These are phyloP conservation scores for Schizaphis graminum DNA, from an alignment of 2,888 invertebrate genomes.

Conservation along the genomic window DNA sequence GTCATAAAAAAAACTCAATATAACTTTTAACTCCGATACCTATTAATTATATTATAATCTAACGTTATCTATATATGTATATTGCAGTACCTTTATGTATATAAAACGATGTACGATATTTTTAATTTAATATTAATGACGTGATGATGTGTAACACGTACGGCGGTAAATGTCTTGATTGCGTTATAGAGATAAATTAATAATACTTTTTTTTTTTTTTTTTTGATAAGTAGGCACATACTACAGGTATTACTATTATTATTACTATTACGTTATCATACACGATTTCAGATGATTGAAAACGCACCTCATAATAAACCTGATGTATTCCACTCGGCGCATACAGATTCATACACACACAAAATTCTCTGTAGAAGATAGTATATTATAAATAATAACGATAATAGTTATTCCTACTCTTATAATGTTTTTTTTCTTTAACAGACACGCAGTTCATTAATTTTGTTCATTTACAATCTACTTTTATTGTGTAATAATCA, in stretches of 20 bases:
- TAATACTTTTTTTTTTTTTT: not conserved
- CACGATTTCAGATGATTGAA: slow-evolving; percentile 10
- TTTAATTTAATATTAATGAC: slow-evolving; percentile 18
- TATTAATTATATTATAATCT: not conserved
- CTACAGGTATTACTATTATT: not conserved
- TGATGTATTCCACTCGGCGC: not conserved
- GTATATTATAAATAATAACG: not conserved
- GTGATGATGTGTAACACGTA: slow-evolving; percentile 17
- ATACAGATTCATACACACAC: not conserved
- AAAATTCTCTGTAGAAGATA: not conserved
- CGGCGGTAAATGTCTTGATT: not conserved
- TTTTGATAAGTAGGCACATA: not conserved
- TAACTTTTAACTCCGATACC: slow-evolving; percentile 6
- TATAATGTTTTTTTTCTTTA: not conserved
- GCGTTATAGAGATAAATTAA: not conserved
- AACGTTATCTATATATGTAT: not conserved
- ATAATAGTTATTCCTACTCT: not conserved
- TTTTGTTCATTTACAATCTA: not conserved
- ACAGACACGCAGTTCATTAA: not conserved
- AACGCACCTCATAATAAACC: not conserved
- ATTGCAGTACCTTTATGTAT: not conserved
- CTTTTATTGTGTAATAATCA: not conserved
- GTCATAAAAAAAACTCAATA: slow-evolving; percentile 16
- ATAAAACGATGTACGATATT: not conserved
- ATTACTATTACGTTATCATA: slow-evolving; percentile 11